Evolutionary conservation across 1,140 invertebrate species (phyloP).

Genomic region (Bombus waltoni): DNA sequence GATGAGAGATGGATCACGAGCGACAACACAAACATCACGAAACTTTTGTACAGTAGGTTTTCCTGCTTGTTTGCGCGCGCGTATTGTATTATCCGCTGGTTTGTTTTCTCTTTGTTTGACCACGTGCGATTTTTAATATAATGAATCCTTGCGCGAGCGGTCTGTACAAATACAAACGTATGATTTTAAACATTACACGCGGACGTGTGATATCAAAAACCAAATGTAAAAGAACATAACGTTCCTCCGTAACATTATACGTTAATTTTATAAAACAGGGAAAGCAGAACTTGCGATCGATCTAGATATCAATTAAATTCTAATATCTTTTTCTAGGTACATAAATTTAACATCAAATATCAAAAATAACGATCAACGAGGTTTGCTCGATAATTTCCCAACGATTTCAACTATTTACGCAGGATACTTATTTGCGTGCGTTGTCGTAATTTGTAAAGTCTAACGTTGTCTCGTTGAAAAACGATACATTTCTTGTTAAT

Average conservation of each 20-base stretch:
- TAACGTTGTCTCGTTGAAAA: not conserved
- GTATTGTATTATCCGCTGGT: conserved; percentile 54
- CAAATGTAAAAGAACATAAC: not conserved
- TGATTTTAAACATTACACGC: conserved; percentile 13
- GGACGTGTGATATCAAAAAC: not conserved
- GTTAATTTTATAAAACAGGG: not conserved
- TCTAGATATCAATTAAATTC: not conserved
- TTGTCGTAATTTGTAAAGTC: not conserved
- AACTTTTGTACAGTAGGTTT: conserved; percentile 50
- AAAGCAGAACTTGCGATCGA: not conserved
- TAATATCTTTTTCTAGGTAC: not conserved
- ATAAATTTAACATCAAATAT: no score
- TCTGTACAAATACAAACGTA: conserved; percentile 41
- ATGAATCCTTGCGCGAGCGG: conserved; percentile 41
- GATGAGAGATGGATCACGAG: conserved; percentile 52
- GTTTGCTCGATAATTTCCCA: no score
- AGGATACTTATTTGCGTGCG: no score
- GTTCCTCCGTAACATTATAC: no score
- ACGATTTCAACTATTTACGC: no score
- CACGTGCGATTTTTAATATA: conserved; percentile 58
- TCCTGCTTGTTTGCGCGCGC: conserved; percentile 50
- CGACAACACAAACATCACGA: conserved; percentile 58
- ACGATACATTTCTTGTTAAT: not conserved
- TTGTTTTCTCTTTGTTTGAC: conserved; percentile 56
- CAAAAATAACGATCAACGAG: no score